Evolutionary conservation across 2,113 vertebrate species (phyloP), one percentile per base, ranked within the genome.

Genomic region (Neotoma lepida): DNA sequence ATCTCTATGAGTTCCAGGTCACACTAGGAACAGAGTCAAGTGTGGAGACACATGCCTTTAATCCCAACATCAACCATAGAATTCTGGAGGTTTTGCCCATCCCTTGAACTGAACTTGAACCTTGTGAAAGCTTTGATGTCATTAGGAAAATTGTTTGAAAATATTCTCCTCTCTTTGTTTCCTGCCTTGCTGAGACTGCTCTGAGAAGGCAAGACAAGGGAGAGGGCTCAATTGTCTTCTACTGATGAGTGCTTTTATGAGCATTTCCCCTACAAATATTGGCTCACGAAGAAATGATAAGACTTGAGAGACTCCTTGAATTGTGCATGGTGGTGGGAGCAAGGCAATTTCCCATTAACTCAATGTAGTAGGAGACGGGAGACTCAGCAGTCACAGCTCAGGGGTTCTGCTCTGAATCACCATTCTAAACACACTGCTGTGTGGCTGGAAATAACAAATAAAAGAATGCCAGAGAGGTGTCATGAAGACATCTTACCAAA

Each of bases 31-130:
- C n/a, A n/a, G n/a, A n/a, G n/a, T n/a, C n/a, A n/a, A n/a, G n/a
- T n/a, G n/a, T n/a, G n/a, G n/a, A n/a, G n/a, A n/a, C n/a, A n/a
- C n/a, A n/a, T n/a, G n/a, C n/a, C n/a, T n/a, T n/a, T n/a, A n/a
- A n/a, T n/a, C n/a, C n/a, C n/a, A n/a, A n/a, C n/a, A n/a, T n/a
- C n/a, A n/a, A n/a, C n/a, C n/a, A n/a, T n/a, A n/a, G n/a, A n/a
- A n/a, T n/a, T n/a, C n/a, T n/a, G n/a, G n/a, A n/a, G n/a, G n/a
- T 88, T 90, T 96, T 58, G 20, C 80, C 92, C 89, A 97, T 80
- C 95, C 95, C 95, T 95, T 95, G 94, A 96, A 94, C 89, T 49
- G 89, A 80, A 89, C 44, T 89, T 97, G 96, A 95, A 90, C 93
- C 9, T 89, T 64, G 20, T 89, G 18, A 41, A 78, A 92, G 46